These are phyloP conservation scores for Spodoptera exigua DNA, from an alignment of 2,888 invertebrate species.

Conservation along the genomic window DNA sequence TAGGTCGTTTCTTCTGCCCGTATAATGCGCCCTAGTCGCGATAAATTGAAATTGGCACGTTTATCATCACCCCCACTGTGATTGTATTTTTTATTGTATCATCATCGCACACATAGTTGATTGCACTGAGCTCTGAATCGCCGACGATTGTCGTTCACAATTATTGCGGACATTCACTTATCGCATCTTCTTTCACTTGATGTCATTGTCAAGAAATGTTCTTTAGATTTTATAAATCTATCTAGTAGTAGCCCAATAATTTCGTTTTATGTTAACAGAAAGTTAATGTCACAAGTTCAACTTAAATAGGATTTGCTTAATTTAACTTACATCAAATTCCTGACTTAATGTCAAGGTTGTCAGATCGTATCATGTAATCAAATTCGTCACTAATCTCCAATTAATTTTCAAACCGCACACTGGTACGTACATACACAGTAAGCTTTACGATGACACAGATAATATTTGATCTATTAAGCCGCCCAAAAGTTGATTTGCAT, in stretches of 20 bases:
- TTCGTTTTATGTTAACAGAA: not conserved
- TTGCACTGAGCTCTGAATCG: constrained; percentile 50
- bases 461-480: constrained; percentile 48
- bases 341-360: constrained; percentile 21
- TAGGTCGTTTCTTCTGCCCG: constrained; percentile 72
- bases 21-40: constrained; percentile 76
- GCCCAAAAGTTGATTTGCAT: constrained; percentile 55
- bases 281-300: constrained; percentile 2
- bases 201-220: constrained; percentile 22
- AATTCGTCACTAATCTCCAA: constrained; percentile 43
- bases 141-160: constrained; percentile 28
- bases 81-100: constrained; percentile 77
- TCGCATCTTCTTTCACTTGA: constrained; percentile 3
- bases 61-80: constrained; percentile 76
- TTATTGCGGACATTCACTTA: constrained; percentile 31
- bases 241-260: no score
- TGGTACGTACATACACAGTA: constrained; percentile 23
- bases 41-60: constrained; percentile 82
- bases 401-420: constrained; percentile 48
- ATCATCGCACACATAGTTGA: constrained; percentile 61
- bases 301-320: not conserved
- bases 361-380: constrained; percentile 19
- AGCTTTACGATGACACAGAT: constrained; percentile 44
- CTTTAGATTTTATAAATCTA: not conserved
- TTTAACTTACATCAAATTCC: constrained; percentile 22